Conservation (phyloP, 2,113 vertebrate genomes). For the Leucopsar rothschildi region DNA sequence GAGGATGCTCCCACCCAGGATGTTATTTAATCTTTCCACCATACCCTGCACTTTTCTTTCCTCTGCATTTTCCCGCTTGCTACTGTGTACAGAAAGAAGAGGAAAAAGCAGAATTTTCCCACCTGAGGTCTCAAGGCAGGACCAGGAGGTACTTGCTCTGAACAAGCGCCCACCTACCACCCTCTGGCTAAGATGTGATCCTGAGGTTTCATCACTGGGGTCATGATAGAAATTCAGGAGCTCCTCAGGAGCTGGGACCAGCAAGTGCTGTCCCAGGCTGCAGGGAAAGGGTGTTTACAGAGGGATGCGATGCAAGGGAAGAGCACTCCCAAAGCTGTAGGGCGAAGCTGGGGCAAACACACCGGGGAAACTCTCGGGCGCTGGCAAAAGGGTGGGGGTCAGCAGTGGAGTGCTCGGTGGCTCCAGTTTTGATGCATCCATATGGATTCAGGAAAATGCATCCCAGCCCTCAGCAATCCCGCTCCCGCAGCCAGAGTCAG, state of each 20-base stretch:
- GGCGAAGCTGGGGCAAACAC: background rate
- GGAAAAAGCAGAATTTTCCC: background rate
- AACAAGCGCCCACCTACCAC: background rate
- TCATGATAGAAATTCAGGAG: background rate
- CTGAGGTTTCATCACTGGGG: background rate
- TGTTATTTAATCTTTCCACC: background rate
- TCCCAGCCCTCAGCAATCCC: background rate
- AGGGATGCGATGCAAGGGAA: background rate
- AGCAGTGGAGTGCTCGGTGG: accelerated
- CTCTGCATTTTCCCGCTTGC: background rate
- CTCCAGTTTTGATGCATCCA: background rate
- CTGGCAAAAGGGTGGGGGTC: background rate
- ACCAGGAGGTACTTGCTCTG: background rate
- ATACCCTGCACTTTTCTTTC: background rate
- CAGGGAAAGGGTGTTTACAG: background rate
- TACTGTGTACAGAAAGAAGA: background rate
- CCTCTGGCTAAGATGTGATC: background rate
- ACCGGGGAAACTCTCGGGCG: accelerated
- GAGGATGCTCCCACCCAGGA: background rate
- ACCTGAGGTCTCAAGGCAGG: background rate
- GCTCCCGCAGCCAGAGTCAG: background rate
- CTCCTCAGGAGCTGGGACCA: background rate
- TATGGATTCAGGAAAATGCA: background rate
- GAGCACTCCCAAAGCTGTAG: background rate
- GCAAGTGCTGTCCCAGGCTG: background rate